Evolutionary conservation across 92 coral and sea anemone genomes (phyloP), one percentile per base, ranked within the genome.

Genomic region (Zoanthus sansibaricus): DNA sequence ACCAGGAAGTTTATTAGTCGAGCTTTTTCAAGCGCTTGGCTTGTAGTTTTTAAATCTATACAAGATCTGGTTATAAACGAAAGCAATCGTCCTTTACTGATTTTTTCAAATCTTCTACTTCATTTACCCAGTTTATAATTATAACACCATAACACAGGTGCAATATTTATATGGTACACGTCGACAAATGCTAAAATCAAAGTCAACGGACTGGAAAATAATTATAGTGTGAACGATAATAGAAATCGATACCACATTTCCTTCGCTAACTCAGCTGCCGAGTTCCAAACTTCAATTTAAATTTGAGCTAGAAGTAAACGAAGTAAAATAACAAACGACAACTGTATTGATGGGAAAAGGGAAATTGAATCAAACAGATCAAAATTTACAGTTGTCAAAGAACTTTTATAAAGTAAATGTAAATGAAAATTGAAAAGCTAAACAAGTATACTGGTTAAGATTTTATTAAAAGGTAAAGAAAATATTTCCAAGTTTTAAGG

Each of bases 121-220:
- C 30, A 12, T 69, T 30, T 69, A 69, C 46, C 2, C 45, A 30
- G 73, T 69, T 69, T 11, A 69, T 69, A 62, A 62, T 16, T n/a
- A 62, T 3, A 62, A 30, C 73, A 30, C 46, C 44, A 33, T 4
- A 13, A 69, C 75, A 80, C 85, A 80, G 85, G 85, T 80, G 75
- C 85, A 64, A 80, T 80, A 68, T 64, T 48, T 66, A 66, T 66
- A 69, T 33, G 69, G 85, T 80, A 80, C 85, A 80, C 85, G 85
- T 80, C 66, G 46, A 52, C 85, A 80, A 56, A 78, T 15, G 70
- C 72, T 20, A 78, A 49, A 56, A 66, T 80, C 85, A 64, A 46
- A 80, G 75, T 47, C 45, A 70, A 80, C 73, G 71, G 58, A 5
- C 55, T 49, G 55, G 71, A 78, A 56, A 56, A 25, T 64, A 13